A percentile compares a stretch with the other conserved stretches of the same genome.
Evolutionary conservation across 23 tunicate species (phyloP).

Genomic region (Styela plicata): DNA sequence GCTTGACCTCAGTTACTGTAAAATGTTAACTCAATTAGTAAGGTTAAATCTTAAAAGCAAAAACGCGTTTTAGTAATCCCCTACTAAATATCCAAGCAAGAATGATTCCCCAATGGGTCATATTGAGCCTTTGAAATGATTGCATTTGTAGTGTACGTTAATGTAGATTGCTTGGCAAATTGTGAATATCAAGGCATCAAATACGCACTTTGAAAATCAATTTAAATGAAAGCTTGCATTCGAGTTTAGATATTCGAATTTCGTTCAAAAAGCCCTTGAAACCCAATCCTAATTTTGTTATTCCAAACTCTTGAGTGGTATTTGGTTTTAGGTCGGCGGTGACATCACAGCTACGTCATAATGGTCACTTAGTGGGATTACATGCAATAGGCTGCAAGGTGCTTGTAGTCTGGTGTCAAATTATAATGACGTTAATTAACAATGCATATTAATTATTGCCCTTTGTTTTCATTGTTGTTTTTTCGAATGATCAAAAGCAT

Average conservation of each 20-base stretch:
- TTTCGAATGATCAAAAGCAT: constrained; percentile 1
- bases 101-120: neutral
- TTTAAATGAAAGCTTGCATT: neutral
- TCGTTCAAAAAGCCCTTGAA: too few species aligned
- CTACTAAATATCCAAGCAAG: neutral
- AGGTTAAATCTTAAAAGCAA: neutral
- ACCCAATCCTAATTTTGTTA: too few species aligned
- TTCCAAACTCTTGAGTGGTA: too few species aligned
- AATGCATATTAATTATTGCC: neutral
- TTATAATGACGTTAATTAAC: neutral
- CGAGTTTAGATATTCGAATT: too few species aligned
- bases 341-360: too few species aligned
- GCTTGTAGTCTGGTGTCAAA: neutral
- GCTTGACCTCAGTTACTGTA: neutral
- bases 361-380: neutral
- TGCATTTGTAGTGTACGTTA: neutral
- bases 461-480: constrained; percentile 1
- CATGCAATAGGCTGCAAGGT: neutral
- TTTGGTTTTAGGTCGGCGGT: too few species aligned
- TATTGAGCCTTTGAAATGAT: neutral
- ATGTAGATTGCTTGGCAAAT: neutral
- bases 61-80: neutral
- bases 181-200: neutral
- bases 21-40: neutral
- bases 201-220: neutral